phyloP scores from a whole-genome alignment of 1,140 invertebrate genomes.

The Sminthurinus signatus region DNA sequence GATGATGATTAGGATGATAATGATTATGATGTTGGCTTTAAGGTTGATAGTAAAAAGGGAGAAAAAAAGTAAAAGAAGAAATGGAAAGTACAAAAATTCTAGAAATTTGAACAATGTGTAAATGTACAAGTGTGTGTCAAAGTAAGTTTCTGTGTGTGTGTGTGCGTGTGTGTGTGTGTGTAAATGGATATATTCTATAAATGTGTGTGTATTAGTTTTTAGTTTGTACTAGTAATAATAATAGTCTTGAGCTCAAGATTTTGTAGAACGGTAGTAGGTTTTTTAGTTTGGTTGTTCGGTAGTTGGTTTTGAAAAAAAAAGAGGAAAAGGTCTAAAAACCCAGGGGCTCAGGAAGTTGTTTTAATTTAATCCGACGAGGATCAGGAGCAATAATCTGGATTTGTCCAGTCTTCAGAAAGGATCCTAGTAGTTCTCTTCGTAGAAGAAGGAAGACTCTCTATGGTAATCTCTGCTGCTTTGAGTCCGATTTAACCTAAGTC shows the following conservation, averaged over 20 bases:
- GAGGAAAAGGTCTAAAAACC: conserved; percentile 22
- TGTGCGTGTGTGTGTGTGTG: conserved; percentile 1
- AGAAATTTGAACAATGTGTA: no score
- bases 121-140: not conserved
- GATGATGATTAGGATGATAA: no score
- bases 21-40: no score
- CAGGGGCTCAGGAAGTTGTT: conserved; percentile 21
- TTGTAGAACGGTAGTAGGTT: no score
- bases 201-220: no score
- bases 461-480: conserved; percentile 21
- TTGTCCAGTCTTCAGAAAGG: conserved; percentile 20
- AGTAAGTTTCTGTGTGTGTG: not conserved
- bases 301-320: no score
- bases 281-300: no score
- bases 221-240: not conserved
- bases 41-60: no score
- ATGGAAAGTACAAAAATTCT: no score
- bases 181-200: no score
- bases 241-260: no score
- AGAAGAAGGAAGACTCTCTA: conserved; percentile 20
- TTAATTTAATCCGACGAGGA: conserved; percentile 22
- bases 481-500: conserved; percentile 21
- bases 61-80: no score
- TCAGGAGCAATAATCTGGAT: conserved; percentile 21
- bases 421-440: conserved; percentile 16